A percentile compares a stretch with the other conserved stretches of the same genome.
phyloP scores from a whole-genome alignment of 2,113 vertebrate species.

The Promerops cafer region DNA sequence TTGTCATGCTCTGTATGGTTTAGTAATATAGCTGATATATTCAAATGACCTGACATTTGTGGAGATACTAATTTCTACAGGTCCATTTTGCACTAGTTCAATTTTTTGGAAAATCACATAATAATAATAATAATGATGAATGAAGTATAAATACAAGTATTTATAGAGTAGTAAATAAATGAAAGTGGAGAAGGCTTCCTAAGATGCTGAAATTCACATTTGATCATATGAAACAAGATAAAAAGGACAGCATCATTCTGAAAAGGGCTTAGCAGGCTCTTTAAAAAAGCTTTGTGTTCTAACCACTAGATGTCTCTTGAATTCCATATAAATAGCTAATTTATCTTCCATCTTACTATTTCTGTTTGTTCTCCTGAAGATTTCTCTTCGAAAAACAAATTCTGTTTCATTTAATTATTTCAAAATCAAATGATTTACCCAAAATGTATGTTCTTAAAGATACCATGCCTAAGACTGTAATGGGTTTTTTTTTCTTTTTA shows the following conservation, averaged over 20 bases:
- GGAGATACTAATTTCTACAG: neutral
- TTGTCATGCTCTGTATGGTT: neutral
- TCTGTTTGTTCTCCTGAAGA: neutral
- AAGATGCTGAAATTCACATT: neutral
- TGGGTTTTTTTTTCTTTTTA: neutral
- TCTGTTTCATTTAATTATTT: neutral
- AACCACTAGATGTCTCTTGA: slow-evolving; percentile 76
- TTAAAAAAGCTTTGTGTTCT: neutral
- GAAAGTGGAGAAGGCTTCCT: neutral
- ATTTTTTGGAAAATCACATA: neutral
- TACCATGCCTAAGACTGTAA: neutral
- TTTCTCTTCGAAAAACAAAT: slow-evolving; percentile 32
- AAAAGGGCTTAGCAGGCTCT: neutral
- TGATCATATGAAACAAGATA: neutral
- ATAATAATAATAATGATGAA: neutral
- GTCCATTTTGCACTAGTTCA: neutral
- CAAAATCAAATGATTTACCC: neutral
- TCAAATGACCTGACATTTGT: neutral
- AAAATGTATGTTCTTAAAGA: neutral
- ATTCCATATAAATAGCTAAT: slow-evolving; percentile 42
- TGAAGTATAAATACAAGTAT: neutral
- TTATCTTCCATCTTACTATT: slow-evolving; percentile 25
- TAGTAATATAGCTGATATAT: neutral
- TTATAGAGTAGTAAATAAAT: neutral
- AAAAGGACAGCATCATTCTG: neutral